phyloP scores from a whole-genome alignment of 92 coral and sea anemone species.

The Isaurus tuberculatus region DNA sequence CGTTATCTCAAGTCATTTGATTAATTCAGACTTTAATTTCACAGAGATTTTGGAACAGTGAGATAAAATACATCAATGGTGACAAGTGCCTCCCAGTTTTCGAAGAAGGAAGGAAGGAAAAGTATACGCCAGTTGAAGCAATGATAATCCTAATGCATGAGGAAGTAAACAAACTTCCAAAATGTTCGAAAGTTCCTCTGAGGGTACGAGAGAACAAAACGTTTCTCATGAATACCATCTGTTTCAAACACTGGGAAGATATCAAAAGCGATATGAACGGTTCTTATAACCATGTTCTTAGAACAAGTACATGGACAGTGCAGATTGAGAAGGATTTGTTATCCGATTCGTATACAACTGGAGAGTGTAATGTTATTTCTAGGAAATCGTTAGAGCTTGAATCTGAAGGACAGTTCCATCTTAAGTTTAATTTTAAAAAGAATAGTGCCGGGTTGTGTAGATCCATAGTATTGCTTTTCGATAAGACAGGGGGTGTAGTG shows the following conservation, averaged over 20 bases:
- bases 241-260: slow-evolving; percentile 49
- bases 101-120: slow-evolving; percentile 31
- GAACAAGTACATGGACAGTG: slow-evolving; percentile 57
- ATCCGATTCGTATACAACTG: slow-evolving; percentile 12
- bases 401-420: slow-evolving; percentile 41
- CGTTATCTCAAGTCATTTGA: slow-evolving; percentile 6
- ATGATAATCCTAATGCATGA: slow-evolving; percentile 6
- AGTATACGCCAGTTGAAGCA: slow-evolving; percentile 22
- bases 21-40: slow-evolving; percentile 24
- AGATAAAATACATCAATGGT: slow-evolving; percentile 8
- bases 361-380: slow-evolving; percentile 18
- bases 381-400: slow-evolving; percentile 23
- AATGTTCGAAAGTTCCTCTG: slow-evolving; percentile 49
- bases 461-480: slow-evolving; percentile 44
- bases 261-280: slow-evolving; percentile 52
- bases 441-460: slow-evolving; percentile 54
- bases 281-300: slow-evolving; percentile 27
- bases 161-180: slow-evolving; percentile 11
- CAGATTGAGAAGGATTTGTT: slow-evolving; percentile 30
- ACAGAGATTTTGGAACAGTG: slow-evolving; percentile 17
- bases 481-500: slow-evolving; percentile 40
- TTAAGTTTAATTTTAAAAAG: slow-evolving; percentile 46
- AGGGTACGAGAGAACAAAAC: slow-evolving; percentile 47
- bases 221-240: slow-evolving; percentile 38
- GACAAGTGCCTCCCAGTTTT: slow-evolving; percentile 14